Conservation (phyloP, 2,797 vertebrate species). For the Numenius phaeopus region DNA sequence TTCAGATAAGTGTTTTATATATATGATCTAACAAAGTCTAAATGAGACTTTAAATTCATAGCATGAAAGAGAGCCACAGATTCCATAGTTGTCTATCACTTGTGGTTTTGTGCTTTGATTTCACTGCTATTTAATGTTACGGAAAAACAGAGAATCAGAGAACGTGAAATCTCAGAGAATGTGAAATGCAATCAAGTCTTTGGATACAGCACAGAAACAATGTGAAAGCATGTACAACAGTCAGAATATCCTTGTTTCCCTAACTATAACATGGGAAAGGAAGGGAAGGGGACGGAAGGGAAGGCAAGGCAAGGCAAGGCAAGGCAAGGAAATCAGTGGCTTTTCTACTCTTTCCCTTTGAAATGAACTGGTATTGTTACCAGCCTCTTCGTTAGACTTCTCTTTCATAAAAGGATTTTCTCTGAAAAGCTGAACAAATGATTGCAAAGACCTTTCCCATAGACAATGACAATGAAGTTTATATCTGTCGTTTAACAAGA, state of each 20-base stretch:
- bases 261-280: not conserved
- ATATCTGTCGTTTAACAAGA: not conserved
- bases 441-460: not conserved
- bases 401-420: not conserved
- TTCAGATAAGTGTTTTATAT: not conserved
- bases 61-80: not conserved
- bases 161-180: not conserved
- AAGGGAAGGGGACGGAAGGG: not conserved
- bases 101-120: not conserved
- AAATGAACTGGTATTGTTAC: not conserved
- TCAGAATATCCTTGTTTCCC: not conserved
- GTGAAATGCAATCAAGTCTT: not conserved
- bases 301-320: no score
- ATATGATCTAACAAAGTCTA: not conserved
- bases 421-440: not conserved
- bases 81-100: not conserved
- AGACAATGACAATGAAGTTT: not conserved
- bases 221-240: not conserved
- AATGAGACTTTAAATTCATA: not conserved
- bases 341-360: not conserved
- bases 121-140: not conserved
- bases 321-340: no score
- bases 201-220: not conserved
- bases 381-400: not conserved
- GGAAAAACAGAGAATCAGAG: not conserved